phyloP scores from a whole-genome alignment of 1,140 invertebrate genomes.

The Gryllus bimaculatus region DNA sequence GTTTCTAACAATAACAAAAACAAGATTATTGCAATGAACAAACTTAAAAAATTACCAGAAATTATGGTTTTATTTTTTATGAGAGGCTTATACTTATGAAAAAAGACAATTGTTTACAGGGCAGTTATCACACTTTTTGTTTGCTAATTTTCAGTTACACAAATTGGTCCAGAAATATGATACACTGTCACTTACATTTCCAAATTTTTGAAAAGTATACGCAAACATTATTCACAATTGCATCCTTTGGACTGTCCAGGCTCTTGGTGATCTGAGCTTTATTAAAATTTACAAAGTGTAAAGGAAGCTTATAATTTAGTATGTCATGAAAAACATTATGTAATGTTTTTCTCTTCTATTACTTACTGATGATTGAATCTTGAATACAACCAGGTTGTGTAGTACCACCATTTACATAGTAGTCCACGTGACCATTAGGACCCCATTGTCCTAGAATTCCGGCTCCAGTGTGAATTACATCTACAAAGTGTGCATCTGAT shows the following conservation, averaged over 20 bases:
- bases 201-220: too few relatives aligned
- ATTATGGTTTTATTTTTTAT: neutral
- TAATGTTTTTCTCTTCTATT: too few relatives aligned
- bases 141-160: neutral
- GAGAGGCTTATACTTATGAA: neutral
- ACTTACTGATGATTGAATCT: conserved; percentile 67
- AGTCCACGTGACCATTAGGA: conserved; percentile 78
- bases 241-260: too few relatives aligned
- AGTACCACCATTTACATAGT: conserved; percentile 82
- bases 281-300: too few relatives aligned
- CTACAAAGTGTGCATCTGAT: conserved; percentile 76
- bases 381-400: conserved; percentile 77
- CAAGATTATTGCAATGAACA: neutral
- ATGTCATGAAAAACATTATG: too few relatives aligned
- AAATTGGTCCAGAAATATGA: neutral
- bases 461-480: conserved; percentile 80
- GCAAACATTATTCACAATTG: too few relatives aligned
- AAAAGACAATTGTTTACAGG: neutral
- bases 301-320: too few relatives aligned
- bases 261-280: too few relatives aligned
- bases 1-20: conserved; percentile 51
- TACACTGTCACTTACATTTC: neutral
- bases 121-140: neutral
- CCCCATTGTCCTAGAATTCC: conserved; percentile 77
- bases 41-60: neutral